Evolutionary conservation across 2,113 vertebrate genomes (phyloP).

Genomic region (Sisor rabdophorus): DNA sequence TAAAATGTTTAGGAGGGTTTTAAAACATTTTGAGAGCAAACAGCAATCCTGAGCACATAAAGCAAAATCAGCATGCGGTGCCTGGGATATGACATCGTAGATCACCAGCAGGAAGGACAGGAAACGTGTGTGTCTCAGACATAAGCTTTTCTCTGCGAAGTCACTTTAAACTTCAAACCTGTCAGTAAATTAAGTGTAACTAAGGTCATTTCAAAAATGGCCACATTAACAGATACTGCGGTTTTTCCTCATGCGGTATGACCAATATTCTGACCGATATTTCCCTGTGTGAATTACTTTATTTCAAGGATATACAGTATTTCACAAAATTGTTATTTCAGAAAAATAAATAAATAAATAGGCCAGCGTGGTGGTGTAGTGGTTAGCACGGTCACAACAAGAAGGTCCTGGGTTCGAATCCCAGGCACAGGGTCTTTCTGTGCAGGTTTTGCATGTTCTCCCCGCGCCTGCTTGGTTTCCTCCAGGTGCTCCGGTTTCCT

Average conservation of each 20-base stretch:
- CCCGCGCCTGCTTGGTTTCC: too few relatives aligned
- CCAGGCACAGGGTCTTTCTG: too few relatives aligned
- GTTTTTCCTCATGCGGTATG: not conserved
- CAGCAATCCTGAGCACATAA: not conserved
- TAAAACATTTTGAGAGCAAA: not conserved
- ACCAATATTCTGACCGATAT: too few relatives aligned
- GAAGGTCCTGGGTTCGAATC: too few relatives aligned
- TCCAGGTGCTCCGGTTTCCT: too few relatives aligned
- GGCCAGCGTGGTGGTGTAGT: too few relatives aligned
- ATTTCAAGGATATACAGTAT: too few relatives aligned
- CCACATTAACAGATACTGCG: not conserved
- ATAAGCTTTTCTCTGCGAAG: not conserved
- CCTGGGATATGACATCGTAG: not conserved
- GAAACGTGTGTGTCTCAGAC: not conserved
- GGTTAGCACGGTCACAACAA: too few relatives aligned
- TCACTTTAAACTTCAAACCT: not conserved
- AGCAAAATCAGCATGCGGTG: not conserved
- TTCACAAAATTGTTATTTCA: too few relatives aligned
- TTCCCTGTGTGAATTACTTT: not conserved
- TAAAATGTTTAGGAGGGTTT: not conserved
- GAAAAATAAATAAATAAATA: too few relatives aligned
- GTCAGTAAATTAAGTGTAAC: not conserved
- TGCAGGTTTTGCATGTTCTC: too few relatives aligned
- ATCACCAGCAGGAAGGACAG: not conserved
- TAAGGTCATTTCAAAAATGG: not conserved